Evolutionary conservation across 2,888 invertebrate genomes (phyloP).

Genomic region (Pyrochroa serraticornis): DNA sequence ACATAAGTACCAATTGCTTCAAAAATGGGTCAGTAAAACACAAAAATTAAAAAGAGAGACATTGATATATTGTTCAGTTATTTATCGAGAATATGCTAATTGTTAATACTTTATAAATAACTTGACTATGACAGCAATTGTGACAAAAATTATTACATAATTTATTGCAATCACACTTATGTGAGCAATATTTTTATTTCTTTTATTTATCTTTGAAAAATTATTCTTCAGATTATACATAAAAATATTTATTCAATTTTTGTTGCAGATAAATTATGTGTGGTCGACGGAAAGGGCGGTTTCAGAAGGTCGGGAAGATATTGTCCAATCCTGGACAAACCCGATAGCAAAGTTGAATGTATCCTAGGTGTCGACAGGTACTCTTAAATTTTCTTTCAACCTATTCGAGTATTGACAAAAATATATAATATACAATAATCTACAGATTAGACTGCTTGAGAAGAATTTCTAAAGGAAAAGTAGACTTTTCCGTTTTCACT

Average conservation of each 20-base stretch:
- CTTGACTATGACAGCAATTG: background rate
- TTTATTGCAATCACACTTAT: background rate
- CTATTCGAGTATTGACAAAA: background rate
- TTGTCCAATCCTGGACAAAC: constrained; percentile 67
- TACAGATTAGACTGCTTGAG: constrained; percentile 79
- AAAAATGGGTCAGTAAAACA: too few species aligned
- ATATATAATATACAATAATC: background rate
- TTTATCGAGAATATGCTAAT: background rate
- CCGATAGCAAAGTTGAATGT: constrained; percentile 70
- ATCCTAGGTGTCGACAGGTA: constrained; percentile 75
- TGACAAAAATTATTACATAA: background rate
- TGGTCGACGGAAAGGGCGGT: constrained; percentile 70
- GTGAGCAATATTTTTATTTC: background rate
- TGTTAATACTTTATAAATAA: background rate
- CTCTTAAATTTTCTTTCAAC: background rate
- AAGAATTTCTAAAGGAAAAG: constrained; percentile 75
- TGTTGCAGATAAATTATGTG: constrained; percentile 71
- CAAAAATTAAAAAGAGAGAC: too few species aligned
- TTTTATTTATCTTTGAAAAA: too few species aligned
- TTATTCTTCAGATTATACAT: too few species aligned
- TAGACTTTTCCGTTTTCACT: constrained; percentile 83
- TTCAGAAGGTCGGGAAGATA: constrained; percentile 66
- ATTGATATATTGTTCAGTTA: too few species aligned
- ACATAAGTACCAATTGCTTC: too few species aligned
- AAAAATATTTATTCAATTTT: background rate